Base-by-base conservation (phyloP, 2,888 invertebrate species). In the Epinotia nisella region DNA sequence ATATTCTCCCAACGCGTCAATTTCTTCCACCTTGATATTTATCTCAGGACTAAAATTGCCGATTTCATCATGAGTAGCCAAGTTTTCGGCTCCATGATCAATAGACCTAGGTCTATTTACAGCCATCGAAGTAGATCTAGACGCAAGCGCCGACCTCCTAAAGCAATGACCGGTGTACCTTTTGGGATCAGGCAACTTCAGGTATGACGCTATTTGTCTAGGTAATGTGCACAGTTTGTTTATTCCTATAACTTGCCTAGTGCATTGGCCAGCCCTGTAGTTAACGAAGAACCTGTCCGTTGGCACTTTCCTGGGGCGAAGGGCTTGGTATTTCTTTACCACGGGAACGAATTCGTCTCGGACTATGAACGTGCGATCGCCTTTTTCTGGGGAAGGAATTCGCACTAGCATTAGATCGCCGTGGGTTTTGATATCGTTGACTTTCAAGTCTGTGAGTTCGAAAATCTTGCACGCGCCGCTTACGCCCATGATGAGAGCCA, bases 161-260 rank as follows among this genome's bases (percentile, higher is more conserved):
- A 49, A 71, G 41, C 71, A 71, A 51, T 55, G 24, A 5, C 71
- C 71, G 13, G 71, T 71, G 51, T 71, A 71, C 5, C 60, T 13
- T 45, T 71, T 53, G 0, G 66, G 66, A 35, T 55, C 55, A 1
- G 66, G 53, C 21, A 71, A 29, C 17, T 60, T 66, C 41, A 71
- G 19, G 45, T 60, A 71, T 10, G 59, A 53, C 17, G 71, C 71
- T 17, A 71, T 66, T 24, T 66, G 21, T 35, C 35, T 60, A 7
- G 71, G 71, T 17, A 71, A 29, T 3, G 19, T 17, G n/a, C 59
- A 13, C 0, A 71, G 15, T 39, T 60, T 71, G 13, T 60, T 41
- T 24, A 1, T 55, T 2, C 71, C 71, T 11, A 71, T 66, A 11
- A 71, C 71, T 51, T 71, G 71, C 7, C 21, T 66, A 0, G 59